These are phyloP conservation scores for Enteromius trimaculatus DNA, from an alignment of 2,797 vertebrate species.

Conservation along the genomic window DNA sequence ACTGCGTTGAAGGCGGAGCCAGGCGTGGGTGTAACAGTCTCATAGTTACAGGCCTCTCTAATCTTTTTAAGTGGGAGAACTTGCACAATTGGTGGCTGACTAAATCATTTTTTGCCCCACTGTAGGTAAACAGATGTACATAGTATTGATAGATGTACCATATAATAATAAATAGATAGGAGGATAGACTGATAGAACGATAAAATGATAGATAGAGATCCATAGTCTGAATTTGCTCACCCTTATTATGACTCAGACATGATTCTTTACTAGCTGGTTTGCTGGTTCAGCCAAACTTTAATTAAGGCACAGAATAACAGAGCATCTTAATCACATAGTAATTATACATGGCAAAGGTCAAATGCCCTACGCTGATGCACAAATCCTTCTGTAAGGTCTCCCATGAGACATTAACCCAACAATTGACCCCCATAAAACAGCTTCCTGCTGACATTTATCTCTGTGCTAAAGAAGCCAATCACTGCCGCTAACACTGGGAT, in stretches of 20 bases:
- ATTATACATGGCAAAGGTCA: constrained; percentile 79
- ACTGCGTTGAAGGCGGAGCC: too few relatives aligned
- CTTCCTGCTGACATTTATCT: constrained; percentile 72
- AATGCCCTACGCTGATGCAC: constrained; percentile 57
- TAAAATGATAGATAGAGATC: neutral
- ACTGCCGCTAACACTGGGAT: constrained; percentile 36
- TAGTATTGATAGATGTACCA: neutral
- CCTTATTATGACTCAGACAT: constrained; percentile 53
- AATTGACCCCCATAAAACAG: constrained; percentile 76
- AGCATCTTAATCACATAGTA: constrained; percentile 77
- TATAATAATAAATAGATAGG: too few relatives aligned
- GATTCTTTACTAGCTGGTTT: constrained; percentile 69
- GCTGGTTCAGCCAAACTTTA: constrained; percentile 77
- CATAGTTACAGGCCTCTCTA: too few relatives aligned
- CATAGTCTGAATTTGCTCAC: neutral
- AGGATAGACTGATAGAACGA: neutral
- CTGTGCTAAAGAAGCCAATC: constrained; percentile 66
- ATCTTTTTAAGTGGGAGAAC: too few relatives aligned
- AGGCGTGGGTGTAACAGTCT: too few relatives aligned
- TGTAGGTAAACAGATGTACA: too few relatives aligned
- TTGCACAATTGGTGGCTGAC: too few relatives aligned
- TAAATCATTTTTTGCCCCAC: too few relatives aligned
- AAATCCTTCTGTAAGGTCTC: constrained; percentile 48
- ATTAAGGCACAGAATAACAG: constrained; percentile 76
- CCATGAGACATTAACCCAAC: constrained; percentile 72